Conservation (phyloP, 1,140 invertebrate species). For the Apis mellifera region DNA sequence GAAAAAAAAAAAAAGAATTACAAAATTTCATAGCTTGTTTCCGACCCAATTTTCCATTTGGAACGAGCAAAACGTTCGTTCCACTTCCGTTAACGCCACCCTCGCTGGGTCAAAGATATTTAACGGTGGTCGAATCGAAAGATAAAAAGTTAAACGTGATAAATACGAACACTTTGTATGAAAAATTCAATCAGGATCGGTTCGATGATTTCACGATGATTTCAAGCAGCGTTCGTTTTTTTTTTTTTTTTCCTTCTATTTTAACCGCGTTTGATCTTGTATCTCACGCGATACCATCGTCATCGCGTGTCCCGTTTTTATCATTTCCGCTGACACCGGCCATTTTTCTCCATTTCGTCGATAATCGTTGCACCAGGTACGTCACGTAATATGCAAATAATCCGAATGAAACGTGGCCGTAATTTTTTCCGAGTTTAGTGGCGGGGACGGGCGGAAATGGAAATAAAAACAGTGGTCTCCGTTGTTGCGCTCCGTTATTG, state of each 20-base stretch:
- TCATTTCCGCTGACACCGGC: slow-evolving; percentile 8
- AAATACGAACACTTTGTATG: not conserved
- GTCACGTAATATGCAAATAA: slow-evolving; percentile 53
- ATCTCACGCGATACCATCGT: not conserved
- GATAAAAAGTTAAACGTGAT: not conserved
- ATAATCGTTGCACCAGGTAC: slow-evolving; percentile 30
- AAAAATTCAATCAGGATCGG: not conserved
- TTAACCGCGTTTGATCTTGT: not conserved
- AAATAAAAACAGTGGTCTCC: slow-evolving; percentile 38
- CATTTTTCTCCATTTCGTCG: slow-evolving; percentile 16
- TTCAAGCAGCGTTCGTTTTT: not conserved
- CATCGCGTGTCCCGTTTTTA: not conserved
- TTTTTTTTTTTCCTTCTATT: no score
- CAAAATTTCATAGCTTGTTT: not conserved
- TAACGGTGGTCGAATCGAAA: not conserved
- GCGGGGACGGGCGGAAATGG: slow-evolving; percentile 38
- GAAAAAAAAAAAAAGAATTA: not conserved
- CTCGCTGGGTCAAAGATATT: not conserved
- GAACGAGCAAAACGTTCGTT: not conserved
- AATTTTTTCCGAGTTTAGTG: slow-evolving; percentile 57
- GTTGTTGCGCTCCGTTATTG: slow-evolving; percentile 15
- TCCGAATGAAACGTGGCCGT: slow-evolving; percentile 55
- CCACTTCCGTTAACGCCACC: not conserved
- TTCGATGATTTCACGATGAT: not conserved
- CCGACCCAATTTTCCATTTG: not conserved